phyloP scores from a whole-genome alignment of 2,113 vertebrate genomes.

The Eretmochelys imbricata region DNA sequence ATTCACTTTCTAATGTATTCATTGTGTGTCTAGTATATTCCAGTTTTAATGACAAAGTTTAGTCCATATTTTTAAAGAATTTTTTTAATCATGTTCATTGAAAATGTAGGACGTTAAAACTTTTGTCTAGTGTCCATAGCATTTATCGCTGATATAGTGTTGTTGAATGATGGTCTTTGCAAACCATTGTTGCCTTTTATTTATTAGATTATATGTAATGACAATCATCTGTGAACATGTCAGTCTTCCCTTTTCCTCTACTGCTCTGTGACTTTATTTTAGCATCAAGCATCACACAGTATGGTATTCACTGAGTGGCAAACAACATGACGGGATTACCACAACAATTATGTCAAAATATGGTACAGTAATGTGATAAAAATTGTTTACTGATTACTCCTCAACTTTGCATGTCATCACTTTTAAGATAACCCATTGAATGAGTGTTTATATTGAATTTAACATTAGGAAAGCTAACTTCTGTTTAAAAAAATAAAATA shows the following conservation, averaged over 20 bases:
- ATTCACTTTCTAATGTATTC: neutral
- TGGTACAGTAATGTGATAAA: neutral
- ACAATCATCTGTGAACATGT: neutral
- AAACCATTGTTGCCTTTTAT: neutral
- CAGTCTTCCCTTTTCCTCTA: neutral
- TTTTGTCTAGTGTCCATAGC: fast-evolving
- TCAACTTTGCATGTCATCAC: neutral
- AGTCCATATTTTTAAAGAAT: neutral
- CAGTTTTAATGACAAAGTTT: neutral
- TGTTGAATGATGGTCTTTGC: neutral
- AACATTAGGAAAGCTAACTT: neutral
- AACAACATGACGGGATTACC: neutral
- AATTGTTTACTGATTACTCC: neutral
- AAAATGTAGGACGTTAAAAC: neutral
- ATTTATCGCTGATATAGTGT: neutral
- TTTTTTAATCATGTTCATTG: neutral
- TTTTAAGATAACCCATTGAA: neutral
- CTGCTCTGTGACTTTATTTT: neutral
- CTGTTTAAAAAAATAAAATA: neutral
- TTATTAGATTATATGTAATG: neutral
- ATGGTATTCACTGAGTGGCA: neutral
- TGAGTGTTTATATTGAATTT: neutral
- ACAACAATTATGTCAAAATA: neutral
- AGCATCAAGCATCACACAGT: fast-evolving
- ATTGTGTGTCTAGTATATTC: neutral